Evolutionary conservation across 2,797 vertebrate species (phyloP), one percentile per base, ranked within the genome.

Genomic region (Platalea minor): DNA sequence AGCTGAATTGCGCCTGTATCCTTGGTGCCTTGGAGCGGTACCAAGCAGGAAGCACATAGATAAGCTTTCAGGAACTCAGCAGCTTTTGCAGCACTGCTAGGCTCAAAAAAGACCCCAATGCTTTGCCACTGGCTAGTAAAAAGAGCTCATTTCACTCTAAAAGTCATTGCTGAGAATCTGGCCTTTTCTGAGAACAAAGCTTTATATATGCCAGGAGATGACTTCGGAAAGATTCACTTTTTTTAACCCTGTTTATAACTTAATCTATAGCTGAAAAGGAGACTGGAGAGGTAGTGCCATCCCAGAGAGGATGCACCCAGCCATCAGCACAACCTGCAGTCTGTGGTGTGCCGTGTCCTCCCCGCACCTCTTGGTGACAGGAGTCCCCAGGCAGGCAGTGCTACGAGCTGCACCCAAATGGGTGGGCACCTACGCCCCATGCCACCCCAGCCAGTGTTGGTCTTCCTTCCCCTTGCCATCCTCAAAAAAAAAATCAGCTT

Each of bases 161-260:
- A 92, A 93, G 51, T 94, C 19, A 11, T 48, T 63, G 46, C 46
- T 16, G 39, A 63, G n/a, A 63, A 68, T 67, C 14, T n/a, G 63
- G 19, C 13, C 20, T 94, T 94, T 88, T 92, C 56, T 7, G 11
- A 83, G 56, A 91, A 85, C 68, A 80, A 91, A 88, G 63, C 59
- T 93, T 75, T 83, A 6, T 26, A 4, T 54, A 4, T 24, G 17
- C 57, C 67, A 77, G 54, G 39, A 93, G 45, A 50, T 69, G 23
- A 20, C 39, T 82, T 91, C 78, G 70, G 61, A 70, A 72, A 0
- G 0, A 65, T n/a, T 4, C 7, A 6, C 5, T 0, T 2, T 4
- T 64, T 53, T 72, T 39, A 89, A 46, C 23, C 31, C 23, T 48
- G 26, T 39, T 85, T 54, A 29, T 86, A 82, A 39, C 25, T 60